phyloP scores from a whole-genome alignment of 1,140 invertebrate species.

The Diuraphis noxia region DNA sequence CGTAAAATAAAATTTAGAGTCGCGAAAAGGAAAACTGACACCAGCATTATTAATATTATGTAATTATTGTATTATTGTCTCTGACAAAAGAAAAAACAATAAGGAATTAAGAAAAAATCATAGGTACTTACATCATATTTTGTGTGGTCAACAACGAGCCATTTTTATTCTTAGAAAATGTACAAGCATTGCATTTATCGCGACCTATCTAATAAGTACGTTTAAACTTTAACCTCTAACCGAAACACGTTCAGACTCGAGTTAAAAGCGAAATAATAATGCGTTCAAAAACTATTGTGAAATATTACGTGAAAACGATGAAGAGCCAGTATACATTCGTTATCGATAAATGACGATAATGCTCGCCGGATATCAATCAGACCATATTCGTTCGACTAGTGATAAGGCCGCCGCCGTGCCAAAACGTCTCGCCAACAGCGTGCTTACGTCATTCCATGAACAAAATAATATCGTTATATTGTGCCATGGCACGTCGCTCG shows the following conservation, averaged over 20 bases:
- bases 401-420: not conserved
- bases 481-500: not conserved
- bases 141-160: not conserved
- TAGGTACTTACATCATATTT: not conserved
- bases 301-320: not conserved
- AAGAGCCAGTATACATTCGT: not conserved
- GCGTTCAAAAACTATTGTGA: not conserved
- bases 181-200: not conserved
- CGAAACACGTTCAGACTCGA: not conserved
- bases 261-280: not conserved
- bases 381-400: not conserved
- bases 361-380: slow-evolving; percentile 24
- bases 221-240: slow-evolving; percentile 1
- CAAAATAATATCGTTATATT: no score
- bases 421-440: not conserved
- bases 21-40: not conserved
- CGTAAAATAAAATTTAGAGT: not conserved
- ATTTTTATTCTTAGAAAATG: not conserved
- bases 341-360: no score
- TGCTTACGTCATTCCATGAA: not conserved
- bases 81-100: not conserved
- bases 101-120: not conserved
- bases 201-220: not conserved
- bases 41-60: not conserved
- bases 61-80: not conserved